A percentile compares a stretch with the other conserved stretches of the same genome.
Evolutionary conservation across 1,140 invertebrate genomes (phyloP).

Genomic region (Scaptomyza hsui): DNA sequence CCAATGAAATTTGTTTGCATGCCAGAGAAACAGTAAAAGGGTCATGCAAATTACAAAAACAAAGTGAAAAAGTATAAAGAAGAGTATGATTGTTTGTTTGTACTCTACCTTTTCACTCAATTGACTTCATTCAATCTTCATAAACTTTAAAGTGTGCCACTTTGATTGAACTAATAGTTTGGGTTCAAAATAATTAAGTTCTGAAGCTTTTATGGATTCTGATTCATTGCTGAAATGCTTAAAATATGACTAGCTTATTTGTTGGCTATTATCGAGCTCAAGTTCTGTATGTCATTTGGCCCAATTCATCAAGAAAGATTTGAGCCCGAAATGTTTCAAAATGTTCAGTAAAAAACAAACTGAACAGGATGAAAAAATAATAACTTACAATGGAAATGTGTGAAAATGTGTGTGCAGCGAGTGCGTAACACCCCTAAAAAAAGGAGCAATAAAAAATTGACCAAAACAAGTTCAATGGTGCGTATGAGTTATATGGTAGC

Average conservation of each 20-base stretch:
- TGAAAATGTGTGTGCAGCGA: constrained; percentile 43
- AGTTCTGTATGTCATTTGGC: constrained; percentile 31
- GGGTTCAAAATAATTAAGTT: constrained; percentile 49
- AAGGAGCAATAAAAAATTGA: constrained; percentile 63
- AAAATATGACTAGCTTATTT: constrained; percentile 21
- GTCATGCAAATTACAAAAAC: constrained; percentile 6
- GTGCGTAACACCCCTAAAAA: constrained; percentile 32
- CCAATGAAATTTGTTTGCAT: constrained; percentile 53
- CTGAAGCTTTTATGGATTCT: neutral
- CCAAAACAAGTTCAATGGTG: constrained; percentile 70
- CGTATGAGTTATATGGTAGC: constrained; percentile 49
- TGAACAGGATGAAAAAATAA: constrained; percentile 51
- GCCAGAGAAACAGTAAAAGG: constrained; percentile 12
- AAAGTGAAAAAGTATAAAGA: neutral
- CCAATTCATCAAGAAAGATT: constrained; percentile 61
- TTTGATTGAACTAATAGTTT: constrained; percentile 46
- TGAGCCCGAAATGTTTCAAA: constrained; percentile 58
- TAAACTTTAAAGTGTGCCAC: constrained; percentile 26
- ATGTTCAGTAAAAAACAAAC: constrained; percentile 20
- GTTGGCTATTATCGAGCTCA: constrained; percentile 11
- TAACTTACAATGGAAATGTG: constrained; percentile 75
- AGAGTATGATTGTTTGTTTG: neutral
- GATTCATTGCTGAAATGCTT: constrained; percentile 2
- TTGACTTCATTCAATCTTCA: constrained; percentile 4
- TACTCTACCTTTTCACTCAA: neutral